Evolutionary conservation across 2,797 vertebrate genomes (phyloP).

Genomic region (Erithacus rubecula): DNA sequence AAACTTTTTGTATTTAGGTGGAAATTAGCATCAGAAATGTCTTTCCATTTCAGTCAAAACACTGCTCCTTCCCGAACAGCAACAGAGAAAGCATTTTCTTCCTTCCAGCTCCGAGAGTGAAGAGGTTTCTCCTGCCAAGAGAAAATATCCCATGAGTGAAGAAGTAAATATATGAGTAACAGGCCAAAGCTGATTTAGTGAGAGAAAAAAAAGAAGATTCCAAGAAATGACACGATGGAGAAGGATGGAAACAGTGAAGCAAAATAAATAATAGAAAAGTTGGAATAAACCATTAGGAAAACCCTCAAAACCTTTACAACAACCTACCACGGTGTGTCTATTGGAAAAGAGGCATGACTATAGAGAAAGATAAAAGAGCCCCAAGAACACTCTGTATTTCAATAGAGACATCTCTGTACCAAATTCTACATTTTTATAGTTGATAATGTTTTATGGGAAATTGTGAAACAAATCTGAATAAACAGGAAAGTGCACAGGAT

Average conservation of each 20-base stretch:
- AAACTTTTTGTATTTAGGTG: not conserved
- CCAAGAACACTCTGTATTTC: not conserved
- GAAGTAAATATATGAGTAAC: not conserved
- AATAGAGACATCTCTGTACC: not conserved
- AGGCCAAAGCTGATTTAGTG: not conserved
- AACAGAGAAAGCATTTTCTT: not conserved
- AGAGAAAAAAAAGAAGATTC: not conserved
- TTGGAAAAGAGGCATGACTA: not conserved
- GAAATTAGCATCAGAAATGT: not conserved
- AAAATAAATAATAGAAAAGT: not conserved
- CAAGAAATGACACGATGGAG: fast-evolving
- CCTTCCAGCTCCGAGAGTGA: not conserved
- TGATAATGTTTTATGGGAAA: not conserved
- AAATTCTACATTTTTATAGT: not conserved
- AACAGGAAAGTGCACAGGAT: not conserved
- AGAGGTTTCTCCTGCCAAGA: not conserved
- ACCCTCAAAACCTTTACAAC: not conserved
- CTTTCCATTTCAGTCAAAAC: not conserved
- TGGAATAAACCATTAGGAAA: not conserved
- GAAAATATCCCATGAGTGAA: not conserved
- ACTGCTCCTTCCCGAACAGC: not conserved
- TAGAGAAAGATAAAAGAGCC: not conserved
- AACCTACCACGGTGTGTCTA: not conserved
- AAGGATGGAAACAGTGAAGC: not conserved
- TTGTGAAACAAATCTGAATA: not conserved